Conservation (phyloP, 2,888 invertebrate genomes). For the Chymomyza procnemis region DNA sequence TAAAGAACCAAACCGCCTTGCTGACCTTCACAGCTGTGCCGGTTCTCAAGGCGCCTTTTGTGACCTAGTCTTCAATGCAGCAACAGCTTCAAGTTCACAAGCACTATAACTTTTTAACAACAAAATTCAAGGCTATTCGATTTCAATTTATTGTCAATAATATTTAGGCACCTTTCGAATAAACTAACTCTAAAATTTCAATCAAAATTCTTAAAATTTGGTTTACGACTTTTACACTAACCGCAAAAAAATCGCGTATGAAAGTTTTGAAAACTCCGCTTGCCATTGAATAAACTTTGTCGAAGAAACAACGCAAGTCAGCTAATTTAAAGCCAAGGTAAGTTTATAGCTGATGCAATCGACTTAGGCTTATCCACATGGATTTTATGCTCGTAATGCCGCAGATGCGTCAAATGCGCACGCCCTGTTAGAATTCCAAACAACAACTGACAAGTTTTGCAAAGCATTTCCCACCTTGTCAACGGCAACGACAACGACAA, state of each 20-base stretch:
- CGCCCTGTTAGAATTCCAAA: slow-evolving; percentile 58
- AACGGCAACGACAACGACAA: slow-evolving; percentile 4
- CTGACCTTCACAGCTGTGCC: slow-evolving; percentile 36
- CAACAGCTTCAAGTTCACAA: slow-evolving; percentile 4
- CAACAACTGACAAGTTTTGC: slow-evolving; percentile 65
- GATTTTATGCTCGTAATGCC: slow-evolving; percentile 3
- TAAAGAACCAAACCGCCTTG: neutral
- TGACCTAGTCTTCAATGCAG: neutral
- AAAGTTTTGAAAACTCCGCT: slow-evolving; percentile 74
- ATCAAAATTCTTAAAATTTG: neutral
- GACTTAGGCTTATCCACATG: neutral
- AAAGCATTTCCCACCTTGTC: slow-evolving; percentile 43
- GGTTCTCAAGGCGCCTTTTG: slow-evolving; percentile 32
- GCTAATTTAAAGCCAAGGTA: slow-evolving; percentile 1
- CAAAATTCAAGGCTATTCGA: neutral
- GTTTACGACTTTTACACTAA: slow-evolving; percentile 48
- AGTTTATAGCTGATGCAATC: slow-evolving; percentile 1
- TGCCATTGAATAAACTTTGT: slow-evolving; percentile 55
- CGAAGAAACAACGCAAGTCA: slow-evolving; percentile 2
- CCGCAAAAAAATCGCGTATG: slow-evolving; percentile 77
- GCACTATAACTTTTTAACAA: neutral
- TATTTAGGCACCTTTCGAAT: slow-evolving; percentile 25
- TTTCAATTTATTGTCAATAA: slow-evolving; percentile 15
- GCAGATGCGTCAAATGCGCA: slow-evolving; percentile 18
- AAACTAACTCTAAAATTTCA: slow-evolving; percentile 22